Percentiles rank a stretch among this genome's conserved stretches.
Conservation (phyloP, 1,140 invertebrate species). For the Microplitis demolitor region DNA sequence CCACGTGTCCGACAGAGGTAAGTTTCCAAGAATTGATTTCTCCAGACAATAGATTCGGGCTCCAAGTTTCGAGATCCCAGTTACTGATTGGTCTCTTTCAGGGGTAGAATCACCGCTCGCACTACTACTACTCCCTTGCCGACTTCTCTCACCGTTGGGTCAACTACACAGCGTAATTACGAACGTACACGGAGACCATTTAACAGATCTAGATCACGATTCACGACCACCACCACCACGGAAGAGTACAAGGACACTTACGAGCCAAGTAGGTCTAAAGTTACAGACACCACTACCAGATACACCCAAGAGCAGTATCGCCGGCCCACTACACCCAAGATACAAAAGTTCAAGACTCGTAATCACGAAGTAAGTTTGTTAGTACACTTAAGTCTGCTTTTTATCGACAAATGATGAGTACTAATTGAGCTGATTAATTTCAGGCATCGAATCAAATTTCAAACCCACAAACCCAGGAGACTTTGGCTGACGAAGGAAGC, state of each 20-base stretch:
- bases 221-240: slow-evolving; percentile 49
- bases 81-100: slow-evolving; percentile 26
- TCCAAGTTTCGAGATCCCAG: neutral
- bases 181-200: slow-evolving; percentile 50
- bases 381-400: no score
- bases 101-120: slow-evolving; percentile 39
- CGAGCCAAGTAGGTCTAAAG: slow-evolving; percentile 47
- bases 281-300: slow-evolving; percentile 43
- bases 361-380: slow-evolving; percentile 13
- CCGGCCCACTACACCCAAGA: slow-evolving; percentile 35
- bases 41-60: no score
- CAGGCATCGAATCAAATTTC: slow-evolving; percentile 35
- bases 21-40: slow-evolving; percentile 1
- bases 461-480: slow-evolving; percentile 33
- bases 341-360: slow-evolving; percentile 39
- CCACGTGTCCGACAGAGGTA: slow-evolving; percentile 47
- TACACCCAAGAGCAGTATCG: slow-evolving; percentile 41
- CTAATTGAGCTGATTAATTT: neutral
- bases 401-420: no score
- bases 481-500: slow-evolving; percentile 28
- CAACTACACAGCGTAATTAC: slow-evolving; percentile 30
- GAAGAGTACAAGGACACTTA: slow-evolving; percentile 50
- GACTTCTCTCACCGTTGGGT: slow-evolving; percentile 39
- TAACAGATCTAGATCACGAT: slow-evolving; percentile 51
- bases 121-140: slow-evolving; percentile 34